Evolutionary conservation across 2,113 vertebrate species (phyloP), one percentile per base, ranked within the genome.

Genomic region (Rhagologus leucostigma): DNA sequence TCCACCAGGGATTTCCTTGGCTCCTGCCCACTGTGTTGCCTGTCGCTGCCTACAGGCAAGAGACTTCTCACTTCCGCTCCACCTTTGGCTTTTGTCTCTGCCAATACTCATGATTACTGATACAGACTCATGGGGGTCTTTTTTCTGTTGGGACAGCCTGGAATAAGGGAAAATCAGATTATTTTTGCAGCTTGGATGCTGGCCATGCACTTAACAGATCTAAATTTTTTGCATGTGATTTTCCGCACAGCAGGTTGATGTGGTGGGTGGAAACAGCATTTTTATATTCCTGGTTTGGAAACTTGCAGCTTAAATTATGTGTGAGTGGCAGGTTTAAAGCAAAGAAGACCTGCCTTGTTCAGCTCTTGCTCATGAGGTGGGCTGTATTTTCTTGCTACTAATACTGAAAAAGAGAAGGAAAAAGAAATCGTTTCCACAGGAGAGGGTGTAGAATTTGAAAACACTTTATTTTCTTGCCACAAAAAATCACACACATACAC

Each of bases 311-410:
- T 80, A 70, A 87, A 53, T 83, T 77, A 32, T n/a, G 17, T 74
- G 70, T 67, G 47, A 93, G 70, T 88, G 79, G 46, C 93, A 96
- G 50, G 46, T 70, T 59, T 90, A 79, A 96, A 86, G 93, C 78
- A 80, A 91, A 91, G 74, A 80, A 82, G 64, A 67, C 42, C 35
- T 88, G 67, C 18, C 30, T 87, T 85, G 39, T 37, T 93, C 55
- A 44, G 49, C 21, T 76, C 13, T 57, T 2, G 5, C n/a, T 89
- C n/a, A 50, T 53, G 70, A 83, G 33, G 63, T 70, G 32, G 55
- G 65, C 65, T 92, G 20, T 42, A 46, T 81, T 91, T 87, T 87
- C 63, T 90, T 83, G 26, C 22, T 91, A 71, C 32, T 71, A 73
- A 23, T 47, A 49, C 32, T 65, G 74, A 47, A 39, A 91, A 91